Percentiles rank a stretch among this genome's conserved stretches.
These are phyloP conservation scores for Catharus ustulatus DNA, from an alignment of 2,797 vertebrate species.

Conservation along the genomic window DNA sequence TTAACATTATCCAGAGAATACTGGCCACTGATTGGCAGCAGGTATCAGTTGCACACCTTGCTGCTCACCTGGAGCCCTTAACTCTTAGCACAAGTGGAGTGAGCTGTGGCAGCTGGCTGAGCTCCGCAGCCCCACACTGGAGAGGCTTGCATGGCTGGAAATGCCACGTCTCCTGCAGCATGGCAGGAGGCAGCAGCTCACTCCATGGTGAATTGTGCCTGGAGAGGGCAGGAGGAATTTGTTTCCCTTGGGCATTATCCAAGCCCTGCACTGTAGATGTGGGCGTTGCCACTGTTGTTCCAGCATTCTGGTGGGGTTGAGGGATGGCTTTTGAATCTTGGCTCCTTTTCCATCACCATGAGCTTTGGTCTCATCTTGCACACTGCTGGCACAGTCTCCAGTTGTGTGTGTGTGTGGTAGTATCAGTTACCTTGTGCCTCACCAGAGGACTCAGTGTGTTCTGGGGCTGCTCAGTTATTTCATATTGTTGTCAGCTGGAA, in stretches of 20 bases:
- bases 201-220: fast-evolving
- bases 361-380: neutral
- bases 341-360: neutral
- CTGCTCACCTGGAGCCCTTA: neutral
- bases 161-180: neutral
- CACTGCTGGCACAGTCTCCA: neutral
- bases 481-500: slow-evolving; percentile 24
- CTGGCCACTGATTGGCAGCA: neutral
- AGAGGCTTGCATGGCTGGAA: neutral
- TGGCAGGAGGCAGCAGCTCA: neutral
- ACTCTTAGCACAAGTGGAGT: neutral
- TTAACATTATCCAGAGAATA: neutral
- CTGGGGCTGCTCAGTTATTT: neutral
- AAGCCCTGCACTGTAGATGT: neutral
- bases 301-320: neutral
- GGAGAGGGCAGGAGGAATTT: neutral
- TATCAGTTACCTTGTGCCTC: neutral
- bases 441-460: neutral
- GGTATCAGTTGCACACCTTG: neutral
- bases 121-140: neutral
- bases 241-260: neutral
- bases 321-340: neutral
- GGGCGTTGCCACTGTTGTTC: neutral
- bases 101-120: fast-evolving
- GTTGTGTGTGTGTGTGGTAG: neutral